Base-by-base conservation (phyloP, 2,113 vertebrate species). In the Galeopterus variegatus region DNA sequence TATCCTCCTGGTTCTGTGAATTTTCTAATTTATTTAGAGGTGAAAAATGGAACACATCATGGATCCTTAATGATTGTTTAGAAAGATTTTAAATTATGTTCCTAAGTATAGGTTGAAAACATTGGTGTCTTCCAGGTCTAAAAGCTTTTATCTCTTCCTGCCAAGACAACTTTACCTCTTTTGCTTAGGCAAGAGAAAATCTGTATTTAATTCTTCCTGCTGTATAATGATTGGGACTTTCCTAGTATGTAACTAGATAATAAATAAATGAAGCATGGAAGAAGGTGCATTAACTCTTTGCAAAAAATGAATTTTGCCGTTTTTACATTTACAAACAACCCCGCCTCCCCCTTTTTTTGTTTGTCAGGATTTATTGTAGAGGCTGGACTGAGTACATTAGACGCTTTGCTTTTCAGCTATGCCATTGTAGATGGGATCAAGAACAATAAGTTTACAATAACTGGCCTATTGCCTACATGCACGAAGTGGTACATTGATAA, bases 121-220 rank as follows among this genome's bases (percentile, higher is more conserved):
- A n/a, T 95, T 95, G 75, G 17, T 93, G 45, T 93, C 94, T 82
- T 95, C 76, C 64, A 93, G 3, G 19, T 79, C 89, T 97, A 96
- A 97, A 97, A 96, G 79, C 82, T 93, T 88, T 94, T 88, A 33
- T 91, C 73, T 94, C 21, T 92, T 48, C 64, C 69, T 92, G 88
- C 84, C 92, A 97, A 92, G 79, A 88, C 33, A 88, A 90, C 60
- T 82, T 88, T 93, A 17, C 88, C 64, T 96, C 73, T 95, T 98
- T 91, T 91, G 77, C 93, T 96, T 95, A 96, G 85, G 93, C 81
- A 94, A 60, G 92, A 96, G 88, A 90, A 97, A 95, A 95, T 96
- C 21, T 88, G 65, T 75, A 73, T 87, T 93, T 97, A 88, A 90
- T 97, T 97, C 62, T 89, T 73, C 64, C 70, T 96, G 50, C 26